These are phyloP conservation scores for Sebastes diploproa DNA, from an alignment of 2,797 vertebrate genomes.

Conservation along the genomic window DNA sequence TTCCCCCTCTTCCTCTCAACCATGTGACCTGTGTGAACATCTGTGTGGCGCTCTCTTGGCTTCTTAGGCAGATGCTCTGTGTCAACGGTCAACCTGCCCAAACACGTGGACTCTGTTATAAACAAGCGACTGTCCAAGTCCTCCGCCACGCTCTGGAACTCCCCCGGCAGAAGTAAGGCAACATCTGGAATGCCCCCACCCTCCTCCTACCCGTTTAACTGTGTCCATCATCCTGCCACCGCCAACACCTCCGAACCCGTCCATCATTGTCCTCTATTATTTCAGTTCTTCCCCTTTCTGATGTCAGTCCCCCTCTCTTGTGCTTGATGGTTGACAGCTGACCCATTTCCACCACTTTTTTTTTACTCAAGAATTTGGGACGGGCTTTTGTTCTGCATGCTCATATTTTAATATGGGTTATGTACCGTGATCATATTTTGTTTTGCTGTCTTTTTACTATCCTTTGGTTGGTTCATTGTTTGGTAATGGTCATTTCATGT, in stretches of 20 bases:
- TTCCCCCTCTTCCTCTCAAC: constrained; percentile 31
- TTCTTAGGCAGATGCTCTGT: constrained; percentile 96
- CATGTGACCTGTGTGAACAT: constrained; percentile 74
- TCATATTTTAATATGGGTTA: constrained; percentile 50
- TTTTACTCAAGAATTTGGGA: constrained; percentile 27
- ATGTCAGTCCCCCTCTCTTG: constrained; percentile 54
- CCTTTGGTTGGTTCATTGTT: constrained; percentile 56
- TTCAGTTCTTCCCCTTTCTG: constrained; percentile 50
- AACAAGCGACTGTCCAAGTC: constrained; percentile 99
- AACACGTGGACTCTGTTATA: constrained; percentile 99
- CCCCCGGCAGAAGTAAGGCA: constrained; percentile 98
- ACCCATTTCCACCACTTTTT: constrained; percentile 50
- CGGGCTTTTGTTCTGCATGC: constrained; percentile 56
- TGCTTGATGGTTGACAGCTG: constrained; percentile 57
- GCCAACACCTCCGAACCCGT: constrained; percentile 57
- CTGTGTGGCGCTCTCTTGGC: constrained; percentile 85
- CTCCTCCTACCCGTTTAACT: constrained; percentile 33
- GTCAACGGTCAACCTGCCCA: constrained; percentile 99
- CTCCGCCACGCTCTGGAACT: constrained; percentile 99
- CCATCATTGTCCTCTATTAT: constrained; percentile 60
- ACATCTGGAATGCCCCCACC: constrained; percentile 57
- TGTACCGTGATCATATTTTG: constrained; percentile 33
- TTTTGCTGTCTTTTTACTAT: constrained; percentile 32
- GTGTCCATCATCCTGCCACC: constrained; percentile 58
- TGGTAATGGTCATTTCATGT: constrained; percentile 64